Conservation (phyloP, 2,888 invertebrate species). For the Sclerodermus sp. region DNA sequence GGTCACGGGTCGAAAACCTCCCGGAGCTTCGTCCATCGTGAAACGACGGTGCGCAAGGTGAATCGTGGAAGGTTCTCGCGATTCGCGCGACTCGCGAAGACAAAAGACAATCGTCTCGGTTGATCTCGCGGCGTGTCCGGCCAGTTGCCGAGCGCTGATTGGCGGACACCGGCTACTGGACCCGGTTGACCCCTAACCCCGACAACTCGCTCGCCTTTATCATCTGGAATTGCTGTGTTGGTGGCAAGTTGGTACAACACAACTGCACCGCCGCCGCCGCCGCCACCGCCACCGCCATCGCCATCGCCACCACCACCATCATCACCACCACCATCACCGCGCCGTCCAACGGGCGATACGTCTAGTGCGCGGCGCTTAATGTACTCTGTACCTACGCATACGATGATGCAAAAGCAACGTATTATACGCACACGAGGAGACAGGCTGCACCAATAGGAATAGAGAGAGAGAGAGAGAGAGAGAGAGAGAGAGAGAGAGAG, state of each 20-base stretch:
- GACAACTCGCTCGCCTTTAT: constrained; percentile 54
- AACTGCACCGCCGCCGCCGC: constrained; percentile 11
- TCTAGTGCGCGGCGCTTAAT: constrained; percentile 3
- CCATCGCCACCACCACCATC: no score
- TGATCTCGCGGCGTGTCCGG: constrained; percentile 30
- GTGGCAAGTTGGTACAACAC: constrained; percentile 41
- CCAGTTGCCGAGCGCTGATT: constrained; percentile 35
- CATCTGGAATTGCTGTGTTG: constrained; percentile 48
- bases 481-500: constrained; percentile 2
- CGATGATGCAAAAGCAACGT: constrained; percentile 3
- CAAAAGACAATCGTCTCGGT: no score
- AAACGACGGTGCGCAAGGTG: no score
- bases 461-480: neutral
- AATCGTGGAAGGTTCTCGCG: no score
- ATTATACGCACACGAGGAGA: constrained; percentile 17
- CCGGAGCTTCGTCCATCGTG: no score
- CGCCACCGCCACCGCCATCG: constrained; percentile 7
- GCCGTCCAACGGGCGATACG: neutral
- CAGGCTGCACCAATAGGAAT: constrained; percentile 10
- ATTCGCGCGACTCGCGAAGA: no score
- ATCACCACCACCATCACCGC: constrained; percentile 4
- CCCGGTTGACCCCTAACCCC: constrained; percentile 54
- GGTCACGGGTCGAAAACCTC: no score
- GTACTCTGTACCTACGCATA: constrained; percentile 5
- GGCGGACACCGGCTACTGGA: constrained; percentile 52